phyloP scores from a whole-genome alignment of 2,797 vertebrate genomes.

The Gallinago nigripennis region DNA sequence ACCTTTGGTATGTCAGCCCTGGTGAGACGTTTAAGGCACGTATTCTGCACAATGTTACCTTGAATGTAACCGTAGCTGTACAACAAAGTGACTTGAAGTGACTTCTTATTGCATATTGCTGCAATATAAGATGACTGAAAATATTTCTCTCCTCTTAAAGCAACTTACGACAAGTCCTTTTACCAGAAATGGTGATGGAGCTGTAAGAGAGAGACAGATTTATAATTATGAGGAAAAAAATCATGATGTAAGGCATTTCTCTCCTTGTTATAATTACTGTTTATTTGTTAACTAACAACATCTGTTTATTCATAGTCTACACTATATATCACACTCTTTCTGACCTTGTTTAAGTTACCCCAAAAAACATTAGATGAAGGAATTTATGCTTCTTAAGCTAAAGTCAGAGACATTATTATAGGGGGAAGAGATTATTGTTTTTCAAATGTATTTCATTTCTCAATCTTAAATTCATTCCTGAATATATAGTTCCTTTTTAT shows the following conservation, averaged over 20 bases:
- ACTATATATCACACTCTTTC: not conserved
- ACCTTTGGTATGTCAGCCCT: not conserved
- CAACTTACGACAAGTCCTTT: not conserved
- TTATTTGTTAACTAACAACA: not conserved
- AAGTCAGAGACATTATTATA: not conserved
- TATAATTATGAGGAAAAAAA: not conserved
- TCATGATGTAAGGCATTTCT: not conserved
- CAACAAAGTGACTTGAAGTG: not conserved
- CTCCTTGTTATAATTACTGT: not conserved
- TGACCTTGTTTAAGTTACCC: not conserved
- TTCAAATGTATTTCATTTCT: not conserved
- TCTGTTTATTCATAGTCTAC: not conserved
- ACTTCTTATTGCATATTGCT: not conserved
- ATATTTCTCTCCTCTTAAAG: not conserved
- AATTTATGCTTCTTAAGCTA: not conserved
- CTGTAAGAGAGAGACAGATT: not conserved
- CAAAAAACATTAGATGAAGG: not conserved
- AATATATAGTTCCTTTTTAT: not conserved
- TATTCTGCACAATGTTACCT: not conserved
- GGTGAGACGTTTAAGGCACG: not conserved
- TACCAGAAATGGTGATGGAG: not conserved
- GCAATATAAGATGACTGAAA: not conserved
- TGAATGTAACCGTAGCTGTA: not conserved
- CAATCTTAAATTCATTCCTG: not conserved
- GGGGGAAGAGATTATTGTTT: not conserved